These are phyloP conservation scores for Phataginus tetradactyla DNA, from an alignment of 2,797 vertebrate species.

Conservation along the genomic window DNA sequence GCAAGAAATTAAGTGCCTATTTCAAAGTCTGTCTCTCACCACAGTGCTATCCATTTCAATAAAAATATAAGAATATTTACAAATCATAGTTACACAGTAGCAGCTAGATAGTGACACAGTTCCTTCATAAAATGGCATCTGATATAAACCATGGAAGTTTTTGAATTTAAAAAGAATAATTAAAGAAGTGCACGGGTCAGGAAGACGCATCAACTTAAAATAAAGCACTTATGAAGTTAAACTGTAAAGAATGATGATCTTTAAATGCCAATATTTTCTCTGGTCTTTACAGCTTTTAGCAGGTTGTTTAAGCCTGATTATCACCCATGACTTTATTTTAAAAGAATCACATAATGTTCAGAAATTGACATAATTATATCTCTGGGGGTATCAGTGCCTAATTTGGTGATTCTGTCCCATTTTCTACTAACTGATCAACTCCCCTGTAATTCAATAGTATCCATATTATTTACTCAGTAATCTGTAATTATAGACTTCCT, in stretches of 20 bases:
- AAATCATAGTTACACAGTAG: not conserved
- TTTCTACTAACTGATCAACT: constrained; percentile 34
- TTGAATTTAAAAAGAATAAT: not conserved
- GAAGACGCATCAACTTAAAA: constrained; percentile 28
- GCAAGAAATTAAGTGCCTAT: not conserved
- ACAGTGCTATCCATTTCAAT: constrained; percentile 6
- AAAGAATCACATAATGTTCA: constrained; percentile 35
- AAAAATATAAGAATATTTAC: constrained; percentile 42
- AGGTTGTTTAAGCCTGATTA: constrained; percentile 54
- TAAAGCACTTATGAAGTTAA: constrained; percentile 44
- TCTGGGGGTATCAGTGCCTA: constrained; percentile 42
- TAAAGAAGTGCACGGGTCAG: not conserved
- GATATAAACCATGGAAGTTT: not conserved
- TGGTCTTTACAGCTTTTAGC: constrained; percentile 33
- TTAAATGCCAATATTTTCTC: constrained; percentile 41
- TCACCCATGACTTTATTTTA: constrained; percentile 58
- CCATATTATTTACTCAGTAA: constrained; percentile 52
- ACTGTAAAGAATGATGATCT: not conserved
- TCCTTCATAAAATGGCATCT: not conserved
- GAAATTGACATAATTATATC: constrained; percentile 65
- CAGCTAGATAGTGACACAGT: not conserved
- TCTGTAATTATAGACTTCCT: constrained; percentile 60
- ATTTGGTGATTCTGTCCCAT: constrained; percentile 59
- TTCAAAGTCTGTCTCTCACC: constrained; percentile 4
- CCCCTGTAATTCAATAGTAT: constrained; percentile 42